These are phyloP conservation scores for Anarrhichthys ocellatus DNA, from an alignment of 2,113 vertebrate genomes.

Conservation along the genomic window DNA sequence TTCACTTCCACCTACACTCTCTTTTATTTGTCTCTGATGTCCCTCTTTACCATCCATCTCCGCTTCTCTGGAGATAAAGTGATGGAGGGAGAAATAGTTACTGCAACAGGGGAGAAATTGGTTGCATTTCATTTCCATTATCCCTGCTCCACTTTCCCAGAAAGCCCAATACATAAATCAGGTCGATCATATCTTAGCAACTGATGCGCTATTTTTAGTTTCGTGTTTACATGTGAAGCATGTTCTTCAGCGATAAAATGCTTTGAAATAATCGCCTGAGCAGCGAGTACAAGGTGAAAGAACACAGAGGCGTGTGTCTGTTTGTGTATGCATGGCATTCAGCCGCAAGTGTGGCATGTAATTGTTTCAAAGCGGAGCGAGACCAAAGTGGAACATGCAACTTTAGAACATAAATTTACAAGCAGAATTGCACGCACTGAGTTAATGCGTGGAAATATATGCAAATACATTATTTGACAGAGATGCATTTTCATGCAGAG, in stretches of 20 bases:
- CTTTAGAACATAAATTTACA: slow-evolving; percentile 44
- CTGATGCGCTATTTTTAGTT: slow-evolving; percentile 68
- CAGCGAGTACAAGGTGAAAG: slow-evolving; percentile 35
- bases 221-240: slow-evolving; percentile 44
- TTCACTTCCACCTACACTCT: slow-evolving; percentile 40
- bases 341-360: slow-evolving; percentile 27
- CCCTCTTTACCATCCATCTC: slow-evolving; percentile 42
- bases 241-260: slow-evolving; percentile 33
- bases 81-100: slow-evolving; percentile 35
- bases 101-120: slow-evolving; percentile 27
- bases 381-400: slow-evolving; percentile 45
- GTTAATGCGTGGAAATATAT: slow-evolving; percentile 64
- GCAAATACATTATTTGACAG: slow-evolving; percentile 61
- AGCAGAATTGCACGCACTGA: neutral
- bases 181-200: slow-evolving; percentile 72
- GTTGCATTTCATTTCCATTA: slow-evolving; percentile 52
- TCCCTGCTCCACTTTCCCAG: slow-evolving; percentile 11
- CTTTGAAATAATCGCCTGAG: slow-evolving; percentile 23
- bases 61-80: slow-evolving; percentile 17
- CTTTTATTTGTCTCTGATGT: slow-evolving; percentile 44
- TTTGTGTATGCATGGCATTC: slow-evolving; percentile 24
- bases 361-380: slow-evolving; percentile 54
- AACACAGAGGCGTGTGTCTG: slow-evolving; percentile 8
- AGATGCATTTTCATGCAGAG: slow-evolving; percentile 65
- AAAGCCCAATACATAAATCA: slow-evolving; percentile 53